Base-by-base conservation (phyloP, 2,797 vertebrate genomes). In the Mastacembelus armatus region DNA sequence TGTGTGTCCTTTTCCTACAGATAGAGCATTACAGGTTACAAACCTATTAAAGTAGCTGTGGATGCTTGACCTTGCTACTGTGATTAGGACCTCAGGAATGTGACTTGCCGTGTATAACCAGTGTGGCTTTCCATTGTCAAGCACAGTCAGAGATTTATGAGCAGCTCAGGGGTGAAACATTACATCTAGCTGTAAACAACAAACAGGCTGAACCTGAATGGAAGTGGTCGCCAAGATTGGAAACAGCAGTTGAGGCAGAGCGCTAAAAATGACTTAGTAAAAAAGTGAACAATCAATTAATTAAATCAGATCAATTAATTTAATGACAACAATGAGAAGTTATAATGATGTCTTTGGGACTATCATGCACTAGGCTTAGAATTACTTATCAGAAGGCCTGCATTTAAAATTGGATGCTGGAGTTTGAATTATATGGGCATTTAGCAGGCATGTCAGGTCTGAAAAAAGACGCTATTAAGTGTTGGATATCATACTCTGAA, bases 21-120 rank as follows among this genome's bases (percentile, higher is more conserved):
- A 38, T 22, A 12, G 3, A n/a, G 29, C 5, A 7, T 22, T 5
- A 3, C 43, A 30, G 15, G 36, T 16, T 10, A 0, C 5, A 58
- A n/a, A n/a, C n/a, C n/a, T n/a, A n/a, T n/a, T 67, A 63, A 21
- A 24, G 51, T 54, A 24, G 30, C 52, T 19, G 58, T n/a, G n/a
- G n/a, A n/a, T n/a, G n/a, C n/a, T n/a, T n/a, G n/a, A n/a, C 24
- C 48, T 51, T 10, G 6, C 18, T 26, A 5, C 19, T 40, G 5
- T 45, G 66, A 70, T 27, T 3, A 21, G 35, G 56, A 68, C 24
- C 47, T 65, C 5, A 56, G 77, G 89, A 87, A 89, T 88, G 83
- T 52, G 54, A 66, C 85, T 54, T 4, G 30, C 62, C 83, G 27
- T 14, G 88, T 69, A 22, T 7, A 84, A 88, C 89, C 72, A 45